Percentiles rank a stretch among this genome's conserved stretches.
phyloP scores from a whole-genome alignment of 2,113 vertebrate species.

The Antennarius striatus region DNA sequence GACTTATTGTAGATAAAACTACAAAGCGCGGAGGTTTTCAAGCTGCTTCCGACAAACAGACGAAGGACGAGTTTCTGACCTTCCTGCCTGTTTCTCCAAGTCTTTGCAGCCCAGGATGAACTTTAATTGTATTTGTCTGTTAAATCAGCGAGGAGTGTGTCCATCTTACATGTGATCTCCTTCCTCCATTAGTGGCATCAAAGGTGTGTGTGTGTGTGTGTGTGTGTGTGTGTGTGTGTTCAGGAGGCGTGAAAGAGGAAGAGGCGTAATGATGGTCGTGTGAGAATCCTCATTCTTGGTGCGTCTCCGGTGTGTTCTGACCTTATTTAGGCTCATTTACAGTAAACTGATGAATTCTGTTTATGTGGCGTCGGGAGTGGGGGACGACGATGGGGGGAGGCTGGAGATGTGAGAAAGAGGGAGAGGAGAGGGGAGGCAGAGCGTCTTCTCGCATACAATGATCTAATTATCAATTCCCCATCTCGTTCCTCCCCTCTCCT shows the following conservation, averaged over 20 bases:
- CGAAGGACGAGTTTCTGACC: not conserved
- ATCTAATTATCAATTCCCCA: constrained; percentile 72
- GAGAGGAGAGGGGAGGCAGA: constrained; percentile 50
- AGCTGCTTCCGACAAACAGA: constrained; percentile 10
- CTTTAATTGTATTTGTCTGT: constrained; percentile 10
- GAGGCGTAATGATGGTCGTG: constrained; percentile 18
- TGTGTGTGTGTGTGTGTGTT: constrained; percentile 24
- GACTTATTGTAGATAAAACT: no score
- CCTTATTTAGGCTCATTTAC: constrained; percentile 71
- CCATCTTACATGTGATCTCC: no score
- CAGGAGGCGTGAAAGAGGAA: constrained; percentile 51
- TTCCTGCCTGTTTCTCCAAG: constrained; percentile 3
- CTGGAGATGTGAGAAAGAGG: constrained; percentile 37
- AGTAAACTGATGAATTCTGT: constrained; percentile 70
- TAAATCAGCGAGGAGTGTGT: constrained; percentile 14
- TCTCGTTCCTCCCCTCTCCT: constrained; percentile 45
- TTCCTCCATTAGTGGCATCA: no score
- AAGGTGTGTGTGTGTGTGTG: constrained; percentile 3
- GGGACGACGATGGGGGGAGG: constrained; percentile 26
- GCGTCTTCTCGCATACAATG: constrained; percentile 63
- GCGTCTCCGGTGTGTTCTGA: constrained; percentile 61
- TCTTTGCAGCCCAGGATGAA: constrained; percentile 4
- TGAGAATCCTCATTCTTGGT: constrained; percentile 14
- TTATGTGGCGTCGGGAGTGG: constrained; percentile 54
- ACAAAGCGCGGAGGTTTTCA: not conserved